These are phyloP conservation scores for Resseliella maxima DNA, from an alignment of 2,888 invertebrate genomes.

Conservation along the genomic window DNA sequence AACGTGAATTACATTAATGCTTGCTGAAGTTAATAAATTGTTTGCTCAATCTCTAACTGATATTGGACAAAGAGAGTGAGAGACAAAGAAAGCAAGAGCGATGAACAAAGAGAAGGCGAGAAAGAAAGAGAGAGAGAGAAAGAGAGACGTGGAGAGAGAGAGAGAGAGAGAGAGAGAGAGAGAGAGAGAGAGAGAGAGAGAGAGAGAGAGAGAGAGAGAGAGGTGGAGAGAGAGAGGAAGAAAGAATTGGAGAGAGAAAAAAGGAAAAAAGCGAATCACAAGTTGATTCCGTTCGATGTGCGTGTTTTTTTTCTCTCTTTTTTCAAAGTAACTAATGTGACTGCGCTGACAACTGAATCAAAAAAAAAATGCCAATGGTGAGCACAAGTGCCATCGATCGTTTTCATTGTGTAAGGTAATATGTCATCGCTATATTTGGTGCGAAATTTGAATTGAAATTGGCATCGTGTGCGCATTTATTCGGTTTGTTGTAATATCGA, in stretches of 20 bases:
- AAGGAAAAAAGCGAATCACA: background rate
- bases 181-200: too few species aligned
- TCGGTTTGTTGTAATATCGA: background rate
- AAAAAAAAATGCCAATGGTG: background rate
- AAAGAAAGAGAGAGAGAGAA: background rate
- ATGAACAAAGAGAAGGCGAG: too few species aligned
- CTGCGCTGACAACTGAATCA: constrained; percentile 41
- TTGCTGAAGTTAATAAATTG: constrained; percentile 24
- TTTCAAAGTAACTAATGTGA: background rate
- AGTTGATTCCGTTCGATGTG: background rate
- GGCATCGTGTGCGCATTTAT: constrained; percentile 14
- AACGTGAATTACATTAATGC: constrained; percentile 14
- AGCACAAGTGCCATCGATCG: background rate
- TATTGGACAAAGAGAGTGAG: background rate
- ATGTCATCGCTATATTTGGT: constrained; percentile 46
- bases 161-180: too few species aligned
- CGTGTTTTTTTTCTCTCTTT: background rate
- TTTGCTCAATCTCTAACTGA: background rate
- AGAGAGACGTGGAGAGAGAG: too few species aligned
- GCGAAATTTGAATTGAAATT: constrained; percentile 50
- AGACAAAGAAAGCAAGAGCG: too few species aligned
- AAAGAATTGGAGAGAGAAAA: too few species aligned
- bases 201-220: too few species aligned
- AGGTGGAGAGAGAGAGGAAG: background rate
- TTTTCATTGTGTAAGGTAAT: background rate